Evolutionary conservation across 2,888 invertebrate genomes (phyloP), one percentile per base, ranked within the genome.

Genomic region (Synanthedon tipuliformis): DNA sequence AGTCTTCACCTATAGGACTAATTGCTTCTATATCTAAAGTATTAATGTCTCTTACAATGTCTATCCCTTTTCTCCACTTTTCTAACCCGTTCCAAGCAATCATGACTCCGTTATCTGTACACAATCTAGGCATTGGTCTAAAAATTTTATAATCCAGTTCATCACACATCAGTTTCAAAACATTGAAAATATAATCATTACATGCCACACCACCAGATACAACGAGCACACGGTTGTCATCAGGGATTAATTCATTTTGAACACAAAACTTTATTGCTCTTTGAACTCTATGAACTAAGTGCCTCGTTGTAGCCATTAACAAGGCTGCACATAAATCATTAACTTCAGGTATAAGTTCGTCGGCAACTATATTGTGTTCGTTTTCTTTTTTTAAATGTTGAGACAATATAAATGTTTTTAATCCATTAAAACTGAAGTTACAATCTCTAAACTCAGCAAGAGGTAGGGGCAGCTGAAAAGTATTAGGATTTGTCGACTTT

Each of bases 61-160:
- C 91, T 57, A 81, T 62, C 16, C 89, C 79, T 54, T 73, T 77
- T 56, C 66, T 78, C 87, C 91, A 93, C 76, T 92, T 93, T 78
- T 98, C 98, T 52, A 97, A 88, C 3, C 97, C 98, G 88, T 98
- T 98, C 98, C 99, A 99, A 40, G 99, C 99, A 69, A 99, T 96
- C 99, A 99, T 99, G 34, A 97, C 92, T 16, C 99, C 99, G 89
- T 99, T 99, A 78, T 99, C 99, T 0, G 96, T 97, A 75, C 99
- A 99, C 45, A 97, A 89, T 65, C 91, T 90, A 41, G 94, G 92
- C 1, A 93, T 91, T 7, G 98, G 97, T 59, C 94, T 90, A 53
- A 90, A 89, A 41, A 96, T 85, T 65, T 85, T 81, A 69, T 92
- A 95, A 12, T 88, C 89, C 66, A 89, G 88, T 61, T 92, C 89